phyloP scores from a whole-genome alignment of 1,140 invertebrate species.

The Saccostrea glomerata region DNA sequence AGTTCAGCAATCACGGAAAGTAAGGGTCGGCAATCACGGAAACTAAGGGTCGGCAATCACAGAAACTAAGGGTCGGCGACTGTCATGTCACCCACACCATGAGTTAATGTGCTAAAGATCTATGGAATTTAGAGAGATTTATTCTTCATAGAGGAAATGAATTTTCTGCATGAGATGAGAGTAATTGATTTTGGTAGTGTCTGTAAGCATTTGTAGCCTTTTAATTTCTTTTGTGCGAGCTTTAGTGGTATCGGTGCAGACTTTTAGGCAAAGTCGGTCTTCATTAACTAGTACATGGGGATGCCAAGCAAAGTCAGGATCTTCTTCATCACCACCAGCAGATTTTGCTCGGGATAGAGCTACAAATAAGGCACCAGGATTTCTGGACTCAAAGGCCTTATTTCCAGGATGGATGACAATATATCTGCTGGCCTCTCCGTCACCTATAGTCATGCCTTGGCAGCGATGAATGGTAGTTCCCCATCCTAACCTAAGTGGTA shows the following conservation, averaged over 20 bases:
- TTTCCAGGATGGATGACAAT: conserved; percentile 61
- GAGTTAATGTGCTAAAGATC: neutral
- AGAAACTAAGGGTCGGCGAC: neutral
- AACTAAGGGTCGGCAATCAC: no score
- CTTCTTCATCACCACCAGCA: conserved; percentile 46
- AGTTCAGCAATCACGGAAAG: no score
- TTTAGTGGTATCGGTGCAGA: no score
- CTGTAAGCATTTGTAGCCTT: no score
- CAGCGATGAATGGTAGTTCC: conserved; percentile 59
- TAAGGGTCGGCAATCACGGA: no score
- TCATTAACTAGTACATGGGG: conserved; percentile 57
- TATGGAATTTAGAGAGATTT: neutral
- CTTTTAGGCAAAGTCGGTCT: conserved; percentile 29
- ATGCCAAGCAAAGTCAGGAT: conserved; percentile 63
- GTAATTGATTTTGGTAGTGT: neutral
- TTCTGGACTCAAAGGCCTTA: conserved; percentile 55
- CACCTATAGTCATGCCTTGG: conserved; percentile 63
- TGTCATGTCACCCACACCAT: neutral
- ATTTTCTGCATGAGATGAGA: neutral
- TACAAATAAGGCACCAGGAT: conserved; percentile 62
- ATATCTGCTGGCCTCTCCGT: conserved; percentile 43
- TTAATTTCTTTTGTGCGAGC: no score
- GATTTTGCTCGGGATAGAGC: conserved; percentile 60
- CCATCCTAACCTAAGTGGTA: conserved; percentile 59
- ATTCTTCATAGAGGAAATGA: neutral